phyloP scores from a whole-genome alignment of 2,888 invertebrate genomes.

The Melanargia galathea region DNA sequence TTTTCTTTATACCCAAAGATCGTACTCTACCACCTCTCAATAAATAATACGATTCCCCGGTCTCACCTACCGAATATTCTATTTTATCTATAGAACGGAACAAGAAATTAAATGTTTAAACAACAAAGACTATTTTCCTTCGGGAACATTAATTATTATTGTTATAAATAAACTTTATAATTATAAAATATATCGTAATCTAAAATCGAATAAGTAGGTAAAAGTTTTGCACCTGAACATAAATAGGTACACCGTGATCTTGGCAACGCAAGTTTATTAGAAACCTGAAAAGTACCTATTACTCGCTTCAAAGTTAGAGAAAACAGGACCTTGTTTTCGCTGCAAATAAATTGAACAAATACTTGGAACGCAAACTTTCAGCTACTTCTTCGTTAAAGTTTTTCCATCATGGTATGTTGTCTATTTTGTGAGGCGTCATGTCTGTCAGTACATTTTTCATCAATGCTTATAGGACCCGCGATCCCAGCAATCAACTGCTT shows the following conservation, averaged over 20 bases:
- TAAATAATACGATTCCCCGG: too few species aligned
- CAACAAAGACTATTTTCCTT: too few species aligned
- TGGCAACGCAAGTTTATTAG: slow-evolving; percentile 2
- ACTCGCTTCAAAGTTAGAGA: neutral
- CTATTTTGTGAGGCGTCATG: neutral
- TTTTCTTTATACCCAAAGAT: too few species aligned
- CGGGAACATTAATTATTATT: too few species aligned
- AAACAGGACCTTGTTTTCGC: slow-evolving; percentile 7
- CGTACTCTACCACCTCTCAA: too few species aligned
- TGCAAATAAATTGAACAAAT: slow-evolving; percentile 11
- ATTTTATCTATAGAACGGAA: too few species aligned
- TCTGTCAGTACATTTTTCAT: too few species aligned
- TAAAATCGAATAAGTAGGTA: neutral
- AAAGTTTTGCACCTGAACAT: neutral
- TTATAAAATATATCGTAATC: neutral
- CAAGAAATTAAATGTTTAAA: too few species aligned
- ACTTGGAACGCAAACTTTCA: slow-evolving; percentile 6
- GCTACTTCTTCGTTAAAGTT: neutral
- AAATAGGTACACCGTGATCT: neutral
- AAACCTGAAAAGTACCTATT: slow-evolving; percentile 4
- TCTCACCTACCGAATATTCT: too few species aligned
- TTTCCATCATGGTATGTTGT: neutral
- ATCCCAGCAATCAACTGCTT: too few species aligned
- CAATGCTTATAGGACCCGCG: too few species aligned
- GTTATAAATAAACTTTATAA: neutral